Percentiles rank a stretch among this genome's conserved stretches.
phyloP scores from a whole-genome alignment of 2,113 vertebrate genomes.

The Chamaetylas fuelleborni region DNA sequence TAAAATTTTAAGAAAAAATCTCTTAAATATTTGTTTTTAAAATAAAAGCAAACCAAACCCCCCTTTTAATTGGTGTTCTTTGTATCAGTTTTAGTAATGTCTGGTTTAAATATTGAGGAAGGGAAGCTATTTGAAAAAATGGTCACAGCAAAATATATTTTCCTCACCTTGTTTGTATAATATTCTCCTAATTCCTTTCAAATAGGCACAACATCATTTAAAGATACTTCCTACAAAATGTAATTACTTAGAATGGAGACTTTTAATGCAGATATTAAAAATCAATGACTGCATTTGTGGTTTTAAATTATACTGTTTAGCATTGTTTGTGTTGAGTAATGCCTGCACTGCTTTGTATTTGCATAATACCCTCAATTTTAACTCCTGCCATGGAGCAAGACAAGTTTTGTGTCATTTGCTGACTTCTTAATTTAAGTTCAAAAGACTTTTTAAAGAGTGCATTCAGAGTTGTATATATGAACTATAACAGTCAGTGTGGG shows the following conservation, averaged over 20 bases:
- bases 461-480: not conserved
- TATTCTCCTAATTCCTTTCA: constrained; percentile 60
- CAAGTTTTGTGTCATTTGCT: constrained; percentile 21
- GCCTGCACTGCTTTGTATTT: not conserved
- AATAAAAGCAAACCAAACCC: not conserved
- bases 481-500: not conserved
- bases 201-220: constrained; percentile 17
- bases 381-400: not conserved
- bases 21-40: not conserved
- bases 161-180: constrained; percentile 52
- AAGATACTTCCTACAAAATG: constrained; percentile 49
- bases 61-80: not conserved
- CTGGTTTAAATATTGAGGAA: not conserved
- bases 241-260: constrained; percentile 49
- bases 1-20: not conserved
- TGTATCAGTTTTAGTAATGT: not conserved
- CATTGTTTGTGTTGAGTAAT: constrained; percentile 27
- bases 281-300: constrained; percentile 34
- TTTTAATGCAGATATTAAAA: constrained; percentile 62
- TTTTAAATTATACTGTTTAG: not conserved
- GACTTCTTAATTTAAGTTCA: not conserved
- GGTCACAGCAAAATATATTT: not conserved
- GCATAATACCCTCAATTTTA: not conserved
- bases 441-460: constrained; percentile 2
- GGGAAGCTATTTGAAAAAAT: not conserved